Base-by-base conservation (phyloP, 2,888 invertebrate genomes). In the Gymnoscelis rufifasciata region DNA sequence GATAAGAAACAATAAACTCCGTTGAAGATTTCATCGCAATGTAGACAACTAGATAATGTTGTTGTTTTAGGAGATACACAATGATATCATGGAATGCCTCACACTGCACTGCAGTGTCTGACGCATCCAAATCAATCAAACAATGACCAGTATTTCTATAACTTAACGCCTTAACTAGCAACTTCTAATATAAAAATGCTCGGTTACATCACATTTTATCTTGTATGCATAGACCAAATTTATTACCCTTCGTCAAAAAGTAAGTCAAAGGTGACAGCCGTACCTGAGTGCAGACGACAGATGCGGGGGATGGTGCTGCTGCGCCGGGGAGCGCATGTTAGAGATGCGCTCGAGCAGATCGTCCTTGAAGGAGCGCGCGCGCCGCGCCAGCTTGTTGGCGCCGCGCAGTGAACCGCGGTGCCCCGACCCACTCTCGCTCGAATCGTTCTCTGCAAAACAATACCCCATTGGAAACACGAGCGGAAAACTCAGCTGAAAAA, bases 351-450 rank as follows among this genome's bases (percentile, higher is more conserved):
- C 95, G 74, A 96, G 91, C 71, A 97, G 92, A 87, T 96, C 96
- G 91, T 96, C 96, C 89, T 96, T 97, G 88, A 97, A 96, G 57
- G 95, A 95, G 64, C 96, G 92, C 56, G 96, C 96, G 58, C 96
- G 91, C 59, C 95, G 90, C 48, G 96, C 95, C 83, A 96, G 90
- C 82, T 95, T 95, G 74, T 89, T 89, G 61, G 94, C 95, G 71
- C 95, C 93, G 73, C 94, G 94, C 79, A 93, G 86, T 56, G 92
- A 93, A 62, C 93, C 92, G 73, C 94, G 94, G 74, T 93, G 93
- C 47, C 93, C 94, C 57, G 92, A 90, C 54, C 91, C 90, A 59
- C 89, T 81, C 66, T 90, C 89, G 71, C 88, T 88, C 65, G 72
- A 70, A 58, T 88, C 88, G 83, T 72, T 79, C 59, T 88, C 88